Percentiles rank a stretch among this genome's conserved stretches.
These are phyloP conservation scores for Hermaeophaga mercurialis DNA, from an alignment of 2,888 invertebrate genomes.

Conservation along the genomic window DNA sequence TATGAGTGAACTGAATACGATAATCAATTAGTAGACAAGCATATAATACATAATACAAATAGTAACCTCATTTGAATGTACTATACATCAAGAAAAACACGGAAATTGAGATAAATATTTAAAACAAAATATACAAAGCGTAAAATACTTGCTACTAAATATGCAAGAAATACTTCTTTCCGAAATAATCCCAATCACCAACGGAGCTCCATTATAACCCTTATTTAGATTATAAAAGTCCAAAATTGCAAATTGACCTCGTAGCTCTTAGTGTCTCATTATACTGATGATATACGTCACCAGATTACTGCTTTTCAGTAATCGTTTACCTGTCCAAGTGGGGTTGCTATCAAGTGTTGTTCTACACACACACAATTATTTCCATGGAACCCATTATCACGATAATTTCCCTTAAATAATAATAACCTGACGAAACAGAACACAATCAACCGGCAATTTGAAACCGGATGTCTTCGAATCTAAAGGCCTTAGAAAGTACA, in stretches of 20 bases:
- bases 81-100: too few relatives aligned
- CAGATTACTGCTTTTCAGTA: conserved; percentile 6
- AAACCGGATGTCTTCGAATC: conserved; percentile 27
- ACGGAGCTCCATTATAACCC: not conserved
- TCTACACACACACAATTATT: conserved; percentile 26
- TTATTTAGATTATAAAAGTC: not conserved
- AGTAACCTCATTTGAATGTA: conserved; percentile 10
- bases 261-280: conserved; percentile 4
- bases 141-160: too few relatives aligned
- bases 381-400: conserved; percentile 28
- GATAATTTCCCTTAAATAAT: conserved; percentile 30
- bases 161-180: too few relatives aligned
- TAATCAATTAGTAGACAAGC: conserved; percentile 15
- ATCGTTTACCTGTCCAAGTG: conserved; percentile 16
- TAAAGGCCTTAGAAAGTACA: not conserved
- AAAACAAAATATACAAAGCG: too few relatives aligned
- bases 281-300: conserved; percentile 11
- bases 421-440: conserved; percentile 30
- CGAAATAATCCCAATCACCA: not conserved
- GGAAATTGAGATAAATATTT: too few relatives aligned
- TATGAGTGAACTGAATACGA: conserved; percentile 10
- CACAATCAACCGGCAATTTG: conserved; percentile 20
- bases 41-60: conserved; percentile 18
- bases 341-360: conserved; percentile 26
- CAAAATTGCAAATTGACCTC: conserved; percentile 7